Base-by-base conservation (phyloP, 2,113 vertebrate genomes). In the Beaufortia kweichowensis region DNA sequence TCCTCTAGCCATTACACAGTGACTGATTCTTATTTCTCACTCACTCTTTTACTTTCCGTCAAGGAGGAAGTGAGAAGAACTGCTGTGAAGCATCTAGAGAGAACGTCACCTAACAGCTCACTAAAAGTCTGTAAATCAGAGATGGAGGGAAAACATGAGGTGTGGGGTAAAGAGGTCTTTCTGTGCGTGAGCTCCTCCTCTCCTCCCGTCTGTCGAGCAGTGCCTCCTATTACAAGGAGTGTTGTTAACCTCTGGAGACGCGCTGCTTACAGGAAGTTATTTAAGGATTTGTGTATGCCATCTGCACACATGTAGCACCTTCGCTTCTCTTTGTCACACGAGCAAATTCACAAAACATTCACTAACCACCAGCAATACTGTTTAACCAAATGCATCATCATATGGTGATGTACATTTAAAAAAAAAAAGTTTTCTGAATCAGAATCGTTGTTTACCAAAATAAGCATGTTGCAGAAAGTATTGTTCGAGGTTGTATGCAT, bases 241-340 rank as follows among this genome's bases (percentile, higher is more conserved):
- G 28, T n/a, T 46, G 28, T 24, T 46, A 74, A 65, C 60, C 82
- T 77, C 81, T 46, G 39, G 81, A 67, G 82, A 81, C 48, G 26
- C 9, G 10, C 11, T 24, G 50, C 24, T 71, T 31, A 57, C 46
- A 68, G 39, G 64, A 77, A 75, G 1, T 10, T 24, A 43, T 21
- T 53, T 65, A 26, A 65, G 35, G 21, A 8, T 7, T 43, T 23
- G 11, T 26, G 24, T 43, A 65, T 2, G 12, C 21, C 21, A 41
- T 14, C 21, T n/a, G n/a, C 21, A 41, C 24, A 35, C 35, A 1
- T 0, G 2, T 64, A 21, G 2, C 39, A 41, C 12, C 5, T 14
- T 63, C 23, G 14, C 9, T 35, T 41, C 23, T 24, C 11, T 64
- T 39, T 1, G 6, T 39, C n/a, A n/a, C n/a, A n/a, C n/a, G n/a